These are phyloP conservation scores for Ormyrus thymus DNA, from an alignment of 2,888 invertebrate genomes.

Conservation along the genomic window DNA sequence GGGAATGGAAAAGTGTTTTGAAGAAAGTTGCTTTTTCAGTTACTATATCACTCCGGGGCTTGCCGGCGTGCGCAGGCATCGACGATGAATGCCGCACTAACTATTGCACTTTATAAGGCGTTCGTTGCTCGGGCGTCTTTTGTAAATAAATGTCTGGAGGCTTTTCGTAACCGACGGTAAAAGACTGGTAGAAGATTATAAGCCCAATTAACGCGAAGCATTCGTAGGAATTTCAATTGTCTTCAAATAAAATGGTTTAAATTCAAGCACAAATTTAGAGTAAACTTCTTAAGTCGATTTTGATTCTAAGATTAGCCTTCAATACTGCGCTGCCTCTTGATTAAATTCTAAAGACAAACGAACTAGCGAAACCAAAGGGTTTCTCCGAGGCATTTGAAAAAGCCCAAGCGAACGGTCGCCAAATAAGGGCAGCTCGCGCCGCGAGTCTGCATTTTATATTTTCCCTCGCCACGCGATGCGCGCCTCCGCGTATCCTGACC, in stretches of 20 bases:
- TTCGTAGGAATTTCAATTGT: no score
- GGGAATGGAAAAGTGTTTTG: slow-evolving; percentile 16
- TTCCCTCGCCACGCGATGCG: not conserved
- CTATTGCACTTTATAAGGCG: slow-evolving; percentile 26
- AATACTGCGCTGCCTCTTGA: no score
- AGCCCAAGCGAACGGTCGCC: slow-evolving; percentile 17
- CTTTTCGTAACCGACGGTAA: no score
- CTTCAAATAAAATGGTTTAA: no score
- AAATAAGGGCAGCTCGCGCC: slow-evolving; percentile 45
- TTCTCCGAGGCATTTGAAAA: slow-evolving; percentile 29
- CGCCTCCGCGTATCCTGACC: slow-evolving; percentile 31
- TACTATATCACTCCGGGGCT: slow-evolving; percentile 25
- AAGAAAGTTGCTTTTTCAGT: slow-evolving; percentile 20
- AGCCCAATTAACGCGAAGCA: no score
- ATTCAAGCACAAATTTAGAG: no score
- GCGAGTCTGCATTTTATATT: slow-evolving; percentile 14
- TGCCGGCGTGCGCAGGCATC: not conserved
- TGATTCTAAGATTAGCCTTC: no score
- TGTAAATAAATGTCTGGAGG: no score
- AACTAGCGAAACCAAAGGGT: no score
- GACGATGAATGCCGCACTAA: slow-evolving; percentile 4
- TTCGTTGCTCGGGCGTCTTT: not conserved
- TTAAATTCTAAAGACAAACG: no score
- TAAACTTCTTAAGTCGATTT: no score
- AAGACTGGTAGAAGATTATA: no score